Base-by-base conservation (phyloP, 1,140 invertebrate species). In the Phocides pigmalion region DNA sequence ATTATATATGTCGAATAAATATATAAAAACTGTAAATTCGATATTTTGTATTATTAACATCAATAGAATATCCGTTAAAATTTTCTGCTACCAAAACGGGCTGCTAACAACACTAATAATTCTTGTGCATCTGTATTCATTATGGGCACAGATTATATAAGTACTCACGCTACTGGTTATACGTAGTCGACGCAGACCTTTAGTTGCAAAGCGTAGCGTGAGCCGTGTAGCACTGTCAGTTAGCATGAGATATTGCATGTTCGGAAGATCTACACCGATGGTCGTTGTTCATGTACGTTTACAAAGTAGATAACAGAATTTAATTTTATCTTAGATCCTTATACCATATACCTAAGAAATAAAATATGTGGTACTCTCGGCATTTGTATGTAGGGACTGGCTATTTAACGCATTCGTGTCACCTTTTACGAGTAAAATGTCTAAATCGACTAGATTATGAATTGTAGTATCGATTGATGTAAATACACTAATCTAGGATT, bases 241-340 rank as follows among this genome's bases (percentile, higher is more conserved):
- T 64, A 66, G 64, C 59, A 70, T 70, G 51, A 66, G 59, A 66
- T 62, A 68, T 71, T 71, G 63, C 61, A 67, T 61, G 69, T 59
- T 65, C 53, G n/a, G 6, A 15, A 56, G 14, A 56, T 42, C 37
- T 42, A 56, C 37, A 42, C 4, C 37, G 19, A 16, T 37, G 49
- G 15, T 37, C 49, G 28, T 8, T 51, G 49, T 37, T 51, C 49
- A 51, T 51, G 49, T 17, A 51, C 11, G 28, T 37, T 35, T 50
- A 51, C 49, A 37, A 51, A 51, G 28, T 51, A 37, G 3, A 22
- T 51, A 51, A 51, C 49, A 51, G 28, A 51, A 19, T 51, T 51
- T 35, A 37, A 51, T 51, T 51, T 51, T 51, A 51, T 51, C 49
- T 51, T 19, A 4, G 28, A 47, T 22, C 44, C 2, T 14, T 42